A percentile compares a stretch with the other conserved stretches of the same genome.
Evolutionary conservation across 2,113 vertebrate species (phyloP).

Genomic region (Phocoena sinus): DNA sequence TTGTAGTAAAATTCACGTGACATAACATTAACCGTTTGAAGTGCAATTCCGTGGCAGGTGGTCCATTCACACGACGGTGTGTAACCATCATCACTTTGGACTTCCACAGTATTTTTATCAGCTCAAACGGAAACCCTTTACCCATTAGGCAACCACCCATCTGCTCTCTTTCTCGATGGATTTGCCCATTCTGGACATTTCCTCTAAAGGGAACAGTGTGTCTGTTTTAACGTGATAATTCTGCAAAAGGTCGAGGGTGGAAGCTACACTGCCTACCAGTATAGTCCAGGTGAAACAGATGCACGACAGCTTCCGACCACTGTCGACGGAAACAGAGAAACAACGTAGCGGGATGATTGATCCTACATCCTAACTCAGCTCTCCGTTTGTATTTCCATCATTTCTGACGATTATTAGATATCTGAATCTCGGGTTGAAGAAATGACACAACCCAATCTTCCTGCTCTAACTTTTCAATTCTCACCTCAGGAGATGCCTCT

Average conservation of each 20-base stretch:
- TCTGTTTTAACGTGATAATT: background rate
- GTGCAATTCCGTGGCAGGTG: background rate
- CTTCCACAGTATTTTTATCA: background rate
- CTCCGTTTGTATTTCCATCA: fast-evolving
- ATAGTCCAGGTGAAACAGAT: background rate
- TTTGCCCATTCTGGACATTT: background rate
- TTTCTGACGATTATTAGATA: too few species aligned
- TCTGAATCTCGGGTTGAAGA: background rate
- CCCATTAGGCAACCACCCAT: too few species aligned
- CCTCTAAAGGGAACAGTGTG: too few species aligned
- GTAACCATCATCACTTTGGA: too few species aligned
- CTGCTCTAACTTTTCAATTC: background rate
- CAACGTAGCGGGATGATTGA: fast-evolving
- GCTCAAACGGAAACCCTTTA: background rate
- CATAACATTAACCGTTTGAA: too few species aligned
- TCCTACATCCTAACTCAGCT: too few species aligned
- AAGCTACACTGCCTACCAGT: too few species aligned
- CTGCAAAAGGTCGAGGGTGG: too few species aligned
- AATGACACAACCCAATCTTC: background rate
- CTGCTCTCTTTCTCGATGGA: too few species aligned
- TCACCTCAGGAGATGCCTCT: background rate
- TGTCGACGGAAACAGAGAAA: background rate
- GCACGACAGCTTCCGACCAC: background rate
- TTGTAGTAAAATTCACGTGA: background rate
- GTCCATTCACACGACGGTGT: too few species aligned